Conservation (phyloP, 2,797 vertebrate species). For the Graptemys geographica region DNA sequence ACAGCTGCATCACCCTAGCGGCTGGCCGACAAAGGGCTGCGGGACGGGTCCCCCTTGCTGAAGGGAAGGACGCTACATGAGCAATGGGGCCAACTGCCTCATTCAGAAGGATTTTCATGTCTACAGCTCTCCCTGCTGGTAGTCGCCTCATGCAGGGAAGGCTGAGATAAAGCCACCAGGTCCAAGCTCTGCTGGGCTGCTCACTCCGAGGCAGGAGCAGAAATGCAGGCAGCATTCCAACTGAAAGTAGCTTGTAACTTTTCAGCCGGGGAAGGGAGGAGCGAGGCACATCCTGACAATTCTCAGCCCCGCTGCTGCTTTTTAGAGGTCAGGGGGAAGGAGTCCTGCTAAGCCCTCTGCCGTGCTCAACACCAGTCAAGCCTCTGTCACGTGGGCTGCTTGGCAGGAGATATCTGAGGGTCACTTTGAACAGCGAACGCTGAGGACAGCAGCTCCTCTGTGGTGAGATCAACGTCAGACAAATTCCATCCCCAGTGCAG, state of each 20-base stretch:
- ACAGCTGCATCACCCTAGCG: not conserved
- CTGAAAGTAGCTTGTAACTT: fast-evolving
- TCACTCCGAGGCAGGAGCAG: fast-evolving
- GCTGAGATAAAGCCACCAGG: not conserved
- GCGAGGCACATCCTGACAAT: not conserved
- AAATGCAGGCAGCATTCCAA: not conserved
- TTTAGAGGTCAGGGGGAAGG: not conserved
- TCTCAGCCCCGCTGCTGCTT: not conserved
- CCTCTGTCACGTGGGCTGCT: not conserved
- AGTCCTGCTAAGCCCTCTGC: not conserved
- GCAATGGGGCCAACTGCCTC: not conserved
- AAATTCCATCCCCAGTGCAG: too few relatives aligned
- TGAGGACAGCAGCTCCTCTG: fast-evolving
- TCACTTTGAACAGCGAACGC: fast-evolving
- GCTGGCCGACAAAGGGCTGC: not conserved
- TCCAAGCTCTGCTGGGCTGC: not conserved
- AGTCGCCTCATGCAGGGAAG: not conserved
- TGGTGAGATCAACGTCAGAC: fast-evolving
- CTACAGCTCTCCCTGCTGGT: not conserved
- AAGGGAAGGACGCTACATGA: fast-evolving
- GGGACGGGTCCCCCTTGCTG: not conserved
- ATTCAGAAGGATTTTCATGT: not conserved
- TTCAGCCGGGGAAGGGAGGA: not conserved
- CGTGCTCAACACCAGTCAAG: not conserved
- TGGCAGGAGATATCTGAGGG: not conserved